Evolutionary conservation across 2,888 invertebrate species (phyloP), one percentile per base, ranked within the genome.

Genomic region (Rugalucina vietnamica): DNA sequence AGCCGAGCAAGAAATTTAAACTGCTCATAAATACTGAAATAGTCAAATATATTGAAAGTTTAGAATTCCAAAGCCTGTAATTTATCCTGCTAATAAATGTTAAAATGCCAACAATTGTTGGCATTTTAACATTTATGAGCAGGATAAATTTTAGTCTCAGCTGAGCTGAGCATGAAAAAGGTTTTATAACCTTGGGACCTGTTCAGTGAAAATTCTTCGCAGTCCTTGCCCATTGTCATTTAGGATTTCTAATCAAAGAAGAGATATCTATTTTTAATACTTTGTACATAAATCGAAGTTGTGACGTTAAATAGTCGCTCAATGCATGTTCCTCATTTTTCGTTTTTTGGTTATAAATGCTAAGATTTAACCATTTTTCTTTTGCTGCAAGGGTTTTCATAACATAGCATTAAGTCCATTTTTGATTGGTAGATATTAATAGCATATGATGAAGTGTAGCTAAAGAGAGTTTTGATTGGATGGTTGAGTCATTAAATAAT

Each of bases 261-360:
- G 29, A 65, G 65, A 65, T 65, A 65, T 65, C 34, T 65, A 65
- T 65, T 65, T 65, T 65, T 65, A 65, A 65, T 65, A 65, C 65
- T 65, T 65, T 65, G 65, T 65, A 65, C 8, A 65, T 65, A 65
- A 29, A 8, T 65, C 32, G 10, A 65, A 65, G 65, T 65, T 65
- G 65, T 65, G 65, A 65, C 60, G 14, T 65, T 34, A 21, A 32
- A 65, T 65, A 65, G 65, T 34, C 18, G 65, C 65, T 65, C 34
- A 18, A n/a, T n/a, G n/a, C n/a, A n/a, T 65, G 34, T 65, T 65
- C 3, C 21, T 3, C 21, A 54, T 54, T 65, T 65, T 65, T 65
- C 65, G 21, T 34, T 18, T 1, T 65, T 65, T 65, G 65, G 65
- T 65, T 65, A 65, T n/a, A n/a, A n/a, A n/a, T 34, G 65, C 34